Evolutionary conservation across 2,113 vertebrate species (phyloP).

Genomic region (Oncorhynchus tshawytscha): DNA sequence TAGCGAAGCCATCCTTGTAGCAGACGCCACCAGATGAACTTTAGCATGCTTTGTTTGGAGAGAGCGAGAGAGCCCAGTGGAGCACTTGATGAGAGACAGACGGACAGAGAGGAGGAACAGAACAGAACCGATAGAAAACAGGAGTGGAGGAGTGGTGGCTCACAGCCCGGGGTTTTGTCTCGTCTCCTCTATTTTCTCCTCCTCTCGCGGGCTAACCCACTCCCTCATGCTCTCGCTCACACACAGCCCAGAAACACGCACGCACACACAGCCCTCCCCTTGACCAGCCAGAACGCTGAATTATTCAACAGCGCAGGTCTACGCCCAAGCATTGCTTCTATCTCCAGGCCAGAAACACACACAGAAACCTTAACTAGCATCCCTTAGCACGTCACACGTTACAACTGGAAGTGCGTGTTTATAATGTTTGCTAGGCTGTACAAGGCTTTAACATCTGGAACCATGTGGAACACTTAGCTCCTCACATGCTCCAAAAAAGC

Average conservation of each 20-base stretch:
- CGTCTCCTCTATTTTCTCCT: neutral
- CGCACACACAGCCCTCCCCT: neutral
- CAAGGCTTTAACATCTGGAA: too few relatives aligned
- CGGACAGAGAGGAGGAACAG: neutral
- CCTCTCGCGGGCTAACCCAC: neutral
- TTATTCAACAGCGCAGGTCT: neutral
- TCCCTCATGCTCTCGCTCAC: neutral
- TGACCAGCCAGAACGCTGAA: neutral
- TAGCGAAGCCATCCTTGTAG: neutral
- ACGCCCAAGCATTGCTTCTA: neutral
- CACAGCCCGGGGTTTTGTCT: neutral
- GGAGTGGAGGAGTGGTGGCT: neutral
- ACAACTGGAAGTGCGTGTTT: too few relatives aligned
- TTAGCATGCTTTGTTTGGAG: neutral
- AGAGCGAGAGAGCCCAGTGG: neutral
- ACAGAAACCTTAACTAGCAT: neutral
- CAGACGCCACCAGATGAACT: neutral
- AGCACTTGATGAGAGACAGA: neutral
- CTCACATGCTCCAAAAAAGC: too few relatives aligned
- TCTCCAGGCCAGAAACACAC: neutral
- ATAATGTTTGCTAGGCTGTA: too few relatives aligned
- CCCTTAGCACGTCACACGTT: too few relatives aligned
- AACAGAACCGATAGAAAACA: neutral
- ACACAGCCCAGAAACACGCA: neutral
- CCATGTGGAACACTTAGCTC: too few relatives aligned